Evolutionary conservation across 2,113 vertebrate genomes (phyloP).

Genomic region (Tragulus kanchil): DNA sequence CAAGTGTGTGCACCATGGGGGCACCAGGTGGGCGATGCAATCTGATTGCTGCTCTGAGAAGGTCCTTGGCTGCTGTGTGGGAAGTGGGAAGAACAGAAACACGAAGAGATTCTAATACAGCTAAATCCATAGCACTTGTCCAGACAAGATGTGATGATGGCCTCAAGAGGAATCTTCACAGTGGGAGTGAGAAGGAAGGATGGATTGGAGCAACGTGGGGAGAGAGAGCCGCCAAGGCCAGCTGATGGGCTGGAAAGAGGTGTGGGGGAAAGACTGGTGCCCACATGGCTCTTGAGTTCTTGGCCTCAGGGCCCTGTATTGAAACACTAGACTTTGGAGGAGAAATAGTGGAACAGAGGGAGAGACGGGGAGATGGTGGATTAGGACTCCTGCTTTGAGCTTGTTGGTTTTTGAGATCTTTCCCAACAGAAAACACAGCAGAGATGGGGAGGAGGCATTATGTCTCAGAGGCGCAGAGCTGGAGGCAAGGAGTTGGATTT

Average conservation of each 20-base stretch:
- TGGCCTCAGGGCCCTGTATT: background rate
- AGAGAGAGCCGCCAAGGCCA: background rate
- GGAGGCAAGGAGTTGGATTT: background rate
- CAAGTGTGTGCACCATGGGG: background rate
- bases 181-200: background rate
- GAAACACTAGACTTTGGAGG: background rate
- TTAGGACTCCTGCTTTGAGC: background rate
- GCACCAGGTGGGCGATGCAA: rapidly evolving
- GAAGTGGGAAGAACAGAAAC: background rate
- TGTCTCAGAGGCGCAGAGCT: background rate
- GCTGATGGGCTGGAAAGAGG: background rate
- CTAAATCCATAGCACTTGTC: background rate
- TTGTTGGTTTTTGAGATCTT: background rate
- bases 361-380: background rate
- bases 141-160: background rate
- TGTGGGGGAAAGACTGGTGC: background rate
- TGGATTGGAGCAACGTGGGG: background rate
- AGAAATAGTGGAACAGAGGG: background rate
- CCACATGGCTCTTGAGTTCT: background rate
- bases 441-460: background rate
- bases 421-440: background rate
- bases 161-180: background rate
- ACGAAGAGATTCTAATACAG: background rate
- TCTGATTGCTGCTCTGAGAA: background rate
- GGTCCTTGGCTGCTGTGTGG: background rate